These are phyloP conservation scores for Cnemophilus loriae DNA, from an alignment of 2,113 vertebrate genomes.

Conservation along the genomic window DNA sequence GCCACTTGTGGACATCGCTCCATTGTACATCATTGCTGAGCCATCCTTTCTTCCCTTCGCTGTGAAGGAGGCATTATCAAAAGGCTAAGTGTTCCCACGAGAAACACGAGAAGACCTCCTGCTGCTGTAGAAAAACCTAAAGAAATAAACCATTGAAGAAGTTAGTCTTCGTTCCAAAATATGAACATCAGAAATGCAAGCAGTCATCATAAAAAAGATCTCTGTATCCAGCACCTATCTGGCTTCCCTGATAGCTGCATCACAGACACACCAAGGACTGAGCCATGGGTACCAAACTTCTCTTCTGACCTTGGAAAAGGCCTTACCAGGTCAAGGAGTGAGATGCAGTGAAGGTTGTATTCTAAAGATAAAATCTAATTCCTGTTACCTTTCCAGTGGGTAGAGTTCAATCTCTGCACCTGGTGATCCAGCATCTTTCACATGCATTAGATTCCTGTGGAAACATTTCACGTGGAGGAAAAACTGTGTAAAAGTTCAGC, in stretches of 20 bases:
- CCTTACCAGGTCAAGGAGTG: background rate
- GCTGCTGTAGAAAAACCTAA: slow-evolving; percentile 21
- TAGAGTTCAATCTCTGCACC: slow-evolving; percentile 24
- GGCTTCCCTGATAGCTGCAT: background rate
- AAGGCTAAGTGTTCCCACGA: background rate
- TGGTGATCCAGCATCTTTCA: slow-evolving; percentile 34
- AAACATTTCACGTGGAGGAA: slow-evolving; percentile 47
- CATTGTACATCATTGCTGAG: background rate
- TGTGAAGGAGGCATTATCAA: background rate
- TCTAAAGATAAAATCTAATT: slow-evolving; percentile 9
- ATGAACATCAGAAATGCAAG: background rate
- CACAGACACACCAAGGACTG: background rate
- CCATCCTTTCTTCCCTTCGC: background rate
- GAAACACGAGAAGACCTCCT: background rate
- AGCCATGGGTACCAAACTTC: background rate
- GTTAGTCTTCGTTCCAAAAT: background rate
- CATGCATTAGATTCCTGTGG: slow-evolving; percentile 22
- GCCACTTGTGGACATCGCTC: background rate
- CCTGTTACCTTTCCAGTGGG: slow-evolving; percentile 38
- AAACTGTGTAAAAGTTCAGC: background rate
- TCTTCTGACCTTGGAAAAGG: background rate
- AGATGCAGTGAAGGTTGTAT: background rate
- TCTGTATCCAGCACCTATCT: background rate
- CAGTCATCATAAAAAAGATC: background rate
- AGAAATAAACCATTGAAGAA: slow-evolving; percentile 35